A percentile compares a stretch with the other conserved stretches of the same genome.
phyloP scores from a whole-genome alignment of 2,888 invertebrate genomes.

The Acronicta aceris region DNA sequence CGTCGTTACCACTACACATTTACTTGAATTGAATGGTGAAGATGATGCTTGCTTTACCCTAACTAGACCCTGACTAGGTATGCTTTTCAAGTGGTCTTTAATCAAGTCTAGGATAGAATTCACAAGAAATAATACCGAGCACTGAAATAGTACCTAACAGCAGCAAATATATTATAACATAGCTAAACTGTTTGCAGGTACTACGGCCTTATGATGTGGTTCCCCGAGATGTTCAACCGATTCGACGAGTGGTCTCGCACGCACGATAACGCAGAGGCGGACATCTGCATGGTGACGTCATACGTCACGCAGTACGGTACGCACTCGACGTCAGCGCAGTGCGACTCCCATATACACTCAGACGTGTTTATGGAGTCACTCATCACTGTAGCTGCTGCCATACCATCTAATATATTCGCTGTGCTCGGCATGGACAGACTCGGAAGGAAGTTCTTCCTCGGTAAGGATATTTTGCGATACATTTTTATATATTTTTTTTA shows the following conservation, averaged over 20 bases:
- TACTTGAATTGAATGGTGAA: too few relatives aligned
- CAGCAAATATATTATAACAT: too few relatives aligned
- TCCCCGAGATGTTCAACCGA: slow-evolving; percentile 97
- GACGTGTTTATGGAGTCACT: slow-evolving; percentile 96
- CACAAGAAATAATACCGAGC: too few relatives aligned
- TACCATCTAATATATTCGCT: slow-evolving; percentile 95
- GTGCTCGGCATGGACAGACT: slow-evolving; percentile 95
- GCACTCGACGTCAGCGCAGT: slow-evolving; percentile 88
- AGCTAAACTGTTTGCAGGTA: slow-evolving; percentile 88
- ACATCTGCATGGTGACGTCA: slow-evolving; percentile 93
- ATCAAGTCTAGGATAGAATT: too few relatives aligned
- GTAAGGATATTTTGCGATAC: slow-evolving; percentile 77
- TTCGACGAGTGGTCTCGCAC: slow-evolving; percentile 94
- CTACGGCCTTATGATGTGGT: slow-evolving; percentile 99
- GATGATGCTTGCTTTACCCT: too few relatives aligned
- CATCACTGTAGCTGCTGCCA: slow-evolving; percentile 95
- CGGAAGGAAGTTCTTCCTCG: slow-evolving; percentile 95
- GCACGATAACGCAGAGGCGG: slow-evolving; percentile 91
- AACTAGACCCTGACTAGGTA: too few relatives aligned
- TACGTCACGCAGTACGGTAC: slow-evolving; percentile 92
- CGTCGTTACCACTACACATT: too few relatives aligned
- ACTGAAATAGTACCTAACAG: too few relatives aligned
- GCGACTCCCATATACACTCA: slow-evolving; percentile 93
- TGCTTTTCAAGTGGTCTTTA: too few relatives aligned
- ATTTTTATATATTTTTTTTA: too few relatives aligned